phyloP scores from a whole-genome alignment of 2,113 vertebrate species.

The Brachypteracias leptosomus region DNA sequence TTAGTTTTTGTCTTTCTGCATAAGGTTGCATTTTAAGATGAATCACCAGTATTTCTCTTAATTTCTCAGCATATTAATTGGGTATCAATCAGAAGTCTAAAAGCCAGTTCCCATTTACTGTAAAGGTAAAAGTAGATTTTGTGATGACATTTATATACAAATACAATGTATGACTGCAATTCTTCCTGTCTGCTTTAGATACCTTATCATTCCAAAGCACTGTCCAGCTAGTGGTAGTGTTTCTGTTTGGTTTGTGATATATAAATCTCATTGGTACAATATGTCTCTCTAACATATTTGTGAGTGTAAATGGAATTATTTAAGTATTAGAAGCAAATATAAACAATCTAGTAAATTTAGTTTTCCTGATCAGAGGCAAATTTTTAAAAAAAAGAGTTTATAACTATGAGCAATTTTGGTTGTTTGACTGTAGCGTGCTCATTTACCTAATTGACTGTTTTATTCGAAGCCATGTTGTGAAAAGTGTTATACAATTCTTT shows the following conservation, averaged over 20 bases:
- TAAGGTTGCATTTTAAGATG: neutral
- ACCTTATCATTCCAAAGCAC: no score
- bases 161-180: neutral
- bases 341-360: neutral
- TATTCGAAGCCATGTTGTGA: neutral
- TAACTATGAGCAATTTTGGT: neutral
- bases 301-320: neutral
- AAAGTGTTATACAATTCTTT: neutral
- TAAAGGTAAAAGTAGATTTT: neutral
- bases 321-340: neutral
- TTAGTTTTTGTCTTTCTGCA: neutral
- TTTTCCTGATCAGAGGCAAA: neutral
- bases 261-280: neutral
- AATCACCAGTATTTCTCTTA: neutral
- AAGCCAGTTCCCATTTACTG: neutral
- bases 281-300: neutral
- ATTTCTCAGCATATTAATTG: neutral
- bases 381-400: neutral
- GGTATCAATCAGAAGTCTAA: neutral
- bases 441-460: neutral
- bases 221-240: no score
- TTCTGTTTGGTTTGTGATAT: neutral
- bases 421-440: neutral
- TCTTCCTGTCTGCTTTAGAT: neutral
- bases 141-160: neutral